Evolutionary conservation across 1,140 invertebrate species (phyloP).

Genomic region (Atopsyche davidsoni): DNA sequence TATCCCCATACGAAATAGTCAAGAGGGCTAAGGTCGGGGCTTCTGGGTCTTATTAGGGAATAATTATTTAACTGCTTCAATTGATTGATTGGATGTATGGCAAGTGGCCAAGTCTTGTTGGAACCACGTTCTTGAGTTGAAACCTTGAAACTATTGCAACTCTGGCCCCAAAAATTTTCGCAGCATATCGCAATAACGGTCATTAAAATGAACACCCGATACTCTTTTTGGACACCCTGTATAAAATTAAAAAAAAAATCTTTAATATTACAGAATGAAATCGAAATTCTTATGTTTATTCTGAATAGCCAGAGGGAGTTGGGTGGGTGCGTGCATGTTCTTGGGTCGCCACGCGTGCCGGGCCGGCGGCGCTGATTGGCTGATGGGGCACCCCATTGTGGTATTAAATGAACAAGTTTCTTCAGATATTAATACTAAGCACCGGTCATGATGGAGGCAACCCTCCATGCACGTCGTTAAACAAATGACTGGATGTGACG

Average conservation of each 20-base stretch:
- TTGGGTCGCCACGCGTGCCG: neutral
- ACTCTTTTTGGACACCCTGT: neutral
- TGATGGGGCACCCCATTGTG: constrained; percentile 26
- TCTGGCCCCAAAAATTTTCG: too few relatives aligned
- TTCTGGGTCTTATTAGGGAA: too few relatives aligned
- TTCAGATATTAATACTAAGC: constrained; percentile 28
- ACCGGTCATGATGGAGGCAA: constrained; percentile 14
- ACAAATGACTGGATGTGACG: constrained; percentile 17
- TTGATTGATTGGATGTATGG: too few relatives aligned
- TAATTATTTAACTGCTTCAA: too few relatives aligned
- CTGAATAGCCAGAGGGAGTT: neutral
- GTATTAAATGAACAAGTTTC: constrained; percentile 29
- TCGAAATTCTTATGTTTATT: neutral
- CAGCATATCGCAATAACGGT: too few relatives aligned
- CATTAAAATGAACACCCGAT: constrained; percentile 1
- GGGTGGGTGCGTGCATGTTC: constrained; percentile 2
- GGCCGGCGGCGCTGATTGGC: constrained; percentile 5
- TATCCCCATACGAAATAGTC: too few relatives aligned
- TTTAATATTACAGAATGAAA: neutral
- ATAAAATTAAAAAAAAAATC: neutral
- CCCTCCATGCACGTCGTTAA: constrained; percentile 16
- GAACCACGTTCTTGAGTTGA: too few relatives aligned
- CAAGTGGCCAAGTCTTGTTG: too few relatives aligned
- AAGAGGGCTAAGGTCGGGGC: too few relatives aligned
- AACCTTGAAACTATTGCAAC: too few relatives aligned